Base-by-base conservation (phyloP, 2,113 vertebrate species). In the Ranitomeya variabilis region DNA sequence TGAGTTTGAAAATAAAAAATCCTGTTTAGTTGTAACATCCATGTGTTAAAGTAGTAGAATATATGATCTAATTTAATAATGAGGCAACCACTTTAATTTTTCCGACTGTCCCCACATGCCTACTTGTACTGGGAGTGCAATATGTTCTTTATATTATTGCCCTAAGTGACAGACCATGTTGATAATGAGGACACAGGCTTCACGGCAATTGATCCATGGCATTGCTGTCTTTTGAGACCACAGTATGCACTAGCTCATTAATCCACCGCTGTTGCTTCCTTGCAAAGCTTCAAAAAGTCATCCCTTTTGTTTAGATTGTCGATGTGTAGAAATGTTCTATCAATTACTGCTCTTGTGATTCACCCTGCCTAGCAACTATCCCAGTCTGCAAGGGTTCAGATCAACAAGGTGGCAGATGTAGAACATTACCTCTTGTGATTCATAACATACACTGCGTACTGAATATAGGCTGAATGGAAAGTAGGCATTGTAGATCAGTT, bases 221-320 rank as follows among this genome's bases (percentile, higher is more conserved):
- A 92, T 90, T 52, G 1, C 80, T 92, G 88, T 90, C 90, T 90
- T 87, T 94, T 90, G 92, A 92, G 89, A 88, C 87, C 2, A 21
- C 78, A 86, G 91, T 60, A 86, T 87, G 84, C 90, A 91, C 89
- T 90, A 90, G 90, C 91, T 95, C 92, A 92, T 94, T 93, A 95
- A 92, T 91, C 89, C 90, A 91, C 89, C 91, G 45, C 86, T 69
- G 85, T 54, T 21, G 37, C 83, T 90, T 87, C 80, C 89, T 92
- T 80, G 45, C 26, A 76, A 89, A 51, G 60, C 83, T 86, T 91
- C 79, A 87, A 92, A 87, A 89, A 87, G 87, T 0, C 52, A 91
- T 86, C 76, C 69, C 59, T 86, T 74, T 91, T 87, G 55, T 84
- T 86, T 91, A 91, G 74, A 26, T 12, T n/a, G 76, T 79, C 59